Evolutionary conservation across 2,797 vertebrate species (phyloP), one percentile per base, ranked within the genome.

Genomic region (Poeciliopsis turneri): DNA sequence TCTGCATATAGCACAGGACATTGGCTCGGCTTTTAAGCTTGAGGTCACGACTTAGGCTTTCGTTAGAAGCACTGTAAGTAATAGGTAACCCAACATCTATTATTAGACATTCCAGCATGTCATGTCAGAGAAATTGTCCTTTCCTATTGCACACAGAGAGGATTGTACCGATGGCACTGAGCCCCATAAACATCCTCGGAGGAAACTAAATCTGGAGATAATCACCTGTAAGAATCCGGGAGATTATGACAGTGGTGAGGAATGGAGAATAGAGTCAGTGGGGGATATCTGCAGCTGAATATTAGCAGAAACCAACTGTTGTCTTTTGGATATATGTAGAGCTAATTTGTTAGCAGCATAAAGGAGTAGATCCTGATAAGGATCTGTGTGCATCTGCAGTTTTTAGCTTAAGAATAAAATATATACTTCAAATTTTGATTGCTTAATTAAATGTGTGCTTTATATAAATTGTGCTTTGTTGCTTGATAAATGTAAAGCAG

Each of bases 31-130:
- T 87, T 86, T 82, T 85, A 86, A 90, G 81, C 87, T 88, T 86
- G 93, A 93, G 90, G 92, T 91, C 90, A 78, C 43, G 1, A 51
- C 66, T 85, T 92, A 94, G 93, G 89, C 91, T 87, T 83, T 88
- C 15, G 23, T 83, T 77, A 83, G 82, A 80, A 78, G 82, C 85
- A 80, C 76, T 49, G 71, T 79, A 73, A 84, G 72, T 64, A 77
- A 88, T 80, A 9, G 75, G 59, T 78, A 69, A 83, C 83, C 82
- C 84, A 86, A 78, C 73, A 79, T 83, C 86, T 93, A 88, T 92
- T 88, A 79, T 90, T 90, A 91, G 91, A 72, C 76, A 39, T 86
- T 84, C 71, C 78, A 74, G 69, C 80, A 41, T 81, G 77, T 46
- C 51, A 53, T 49, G 66, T 84, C 83, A 78, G 70, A 45, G 53